Evolutionary conservation across 2,113 vertebrate genomes (phyloP).

Genomic region (Archocentrus centrarchus): DNA sequence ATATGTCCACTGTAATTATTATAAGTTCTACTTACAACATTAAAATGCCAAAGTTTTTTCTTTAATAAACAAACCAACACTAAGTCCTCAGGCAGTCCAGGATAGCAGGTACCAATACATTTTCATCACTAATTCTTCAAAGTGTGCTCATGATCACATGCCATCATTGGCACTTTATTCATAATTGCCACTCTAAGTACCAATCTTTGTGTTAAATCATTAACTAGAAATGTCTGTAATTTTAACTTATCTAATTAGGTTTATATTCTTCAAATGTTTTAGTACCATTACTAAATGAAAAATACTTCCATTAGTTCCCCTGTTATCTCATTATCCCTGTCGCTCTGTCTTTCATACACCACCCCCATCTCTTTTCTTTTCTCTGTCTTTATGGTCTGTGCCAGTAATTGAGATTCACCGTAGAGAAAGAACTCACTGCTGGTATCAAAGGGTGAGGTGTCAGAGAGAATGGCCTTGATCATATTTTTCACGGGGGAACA

Average conservation of each 20-base stretch:
- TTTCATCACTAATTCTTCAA: background rate
- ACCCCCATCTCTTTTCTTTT: background rate
- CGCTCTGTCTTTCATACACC: background rate
- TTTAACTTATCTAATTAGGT: background rate
- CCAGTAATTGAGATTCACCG: constrained; percentile 48
- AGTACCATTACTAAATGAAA: constrained; percentile 4
- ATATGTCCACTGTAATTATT: too few relatives aligned
- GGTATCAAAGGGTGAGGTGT: constrained; percentile 38
- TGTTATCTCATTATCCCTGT: constrained; percentile 23
- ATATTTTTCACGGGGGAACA: constrained; percentile 28
- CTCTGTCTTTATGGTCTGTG: constrained; percentile 21
- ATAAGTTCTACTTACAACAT: background rate
- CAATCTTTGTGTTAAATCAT: constrained; percentile 6
- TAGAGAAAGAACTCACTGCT: constrained; percentile 21
- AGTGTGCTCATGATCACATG: background rate
- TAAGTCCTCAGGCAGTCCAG: background rate
- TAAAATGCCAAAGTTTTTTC: background rate
- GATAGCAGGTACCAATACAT: background rate
- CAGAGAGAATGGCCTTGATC: constrained; percentile 28
- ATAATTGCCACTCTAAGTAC: background rate
- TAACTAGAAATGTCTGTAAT: background rate
- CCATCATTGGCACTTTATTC: background rate
- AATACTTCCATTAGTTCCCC: background rate
- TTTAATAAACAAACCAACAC: background rate
- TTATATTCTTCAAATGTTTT: constrained; percentile 2